These are phyloP conservation scores for Mobula hypostoma DNA, from an alignment of 2,113 vertebrate genomes.

Conservation along the genomic window DNA sequence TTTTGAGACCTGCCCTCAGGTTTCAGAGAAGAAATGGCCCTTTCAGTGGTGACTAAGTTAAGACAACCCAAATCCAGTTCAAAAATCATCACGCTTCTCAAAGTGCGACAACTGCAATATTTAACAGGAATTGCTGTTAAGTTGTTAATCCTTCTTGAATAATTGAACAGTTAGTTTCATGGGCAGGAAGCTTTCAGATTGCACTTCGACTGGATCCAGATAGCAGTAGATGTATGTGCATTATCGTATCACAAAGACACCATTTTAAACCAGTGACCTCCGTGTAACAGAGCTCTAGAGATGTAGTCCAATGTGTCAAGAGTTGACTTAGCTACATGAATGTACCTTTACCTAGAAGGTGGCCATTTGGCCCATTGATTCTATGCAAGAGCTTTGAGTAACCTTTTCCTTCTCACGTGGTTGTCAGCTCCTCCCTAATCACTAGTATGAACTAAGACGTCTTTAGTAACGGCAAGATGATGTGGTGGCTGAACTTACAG, in stretches of 20 bases:
- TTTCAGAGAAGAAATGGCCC: too few relatives aligned
- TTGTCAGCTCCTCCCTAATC: too few relatives aligned
- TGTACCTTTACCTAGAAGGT: background rate
- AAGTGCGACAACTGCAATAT: background rate
- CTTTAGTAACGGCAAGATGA: background rate
- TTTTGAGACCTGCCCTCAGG: background rate
- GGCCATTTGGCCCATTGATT: too few relatives aligned
- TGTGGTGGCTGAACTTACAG: too few relatives aligned
- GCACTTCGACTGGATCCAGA: background rate
- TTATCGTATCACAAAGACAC: background rate
- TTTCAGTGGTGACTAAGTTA: background rate
- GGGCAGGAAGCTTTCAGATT: background rate
- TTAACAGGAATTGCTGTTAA: background rate
- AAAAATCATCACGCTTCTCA: background rate
- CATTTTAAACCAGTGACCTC: background rate
- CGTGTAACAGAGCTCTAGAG: background rate
- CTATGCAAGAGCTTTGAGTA: too few relatives aligned
- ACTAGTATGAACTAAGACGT: background rate
- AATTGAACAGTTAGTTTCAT: background rate
- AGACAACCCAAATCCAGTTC: background rate
- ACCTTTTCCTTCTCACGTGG: too few relatives aligned
- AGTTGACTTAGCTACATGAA: background rate
- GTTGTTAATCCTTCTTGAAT: background rate
- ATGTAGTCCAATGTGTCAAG: background rate
- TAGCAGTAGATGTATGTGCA: background rate